Base-by-base conservation (phyloP, 2,113 vertebrate genomes). In the Austrofundulus limnaeus region DNA sequence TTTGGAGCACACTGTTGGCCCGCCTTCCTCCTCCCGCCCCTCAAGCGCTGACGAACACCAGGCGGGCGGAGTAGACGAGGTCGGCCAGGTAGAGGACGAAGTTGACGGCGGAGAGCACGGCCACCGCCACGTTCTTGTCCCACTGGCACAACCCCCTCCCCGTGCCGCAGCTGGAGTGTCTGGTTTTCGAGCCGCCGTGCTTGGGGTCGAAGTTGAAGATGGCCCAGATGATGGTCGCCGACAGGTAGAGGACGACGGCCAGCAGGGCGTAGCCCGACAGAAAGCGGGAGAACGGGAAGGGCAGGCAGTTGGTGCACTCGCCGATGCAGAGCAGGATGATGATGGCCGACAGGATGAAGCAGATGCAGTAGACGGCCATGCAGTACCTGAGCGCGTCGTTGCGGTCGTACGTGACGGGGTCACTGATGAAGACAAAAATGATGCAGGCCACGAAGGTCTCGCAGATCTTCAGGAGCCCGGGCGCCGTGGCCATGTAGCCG, bases 401-500 rank as follows among this genome's bases (percentile, higher is more conserved):
- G 0, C 0, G 17, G n/a, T 94, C 78, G 42, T 96, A 96, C 17
- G 84, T 23, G 10, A 75, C 0, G 0, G 60, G 92, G 0, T 89
- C 78, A 2, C 72, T 93, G 88, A 95, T 62, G 76, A 96, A 95
- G 23, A 95, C 92, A 0, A 97, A 96, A 77, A 96, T 96, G 87
- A 97, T 8, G 19, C 94, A 95, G 60, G 94, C 95, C 11, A 94
- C 83, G 2, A 94, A 97, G 82, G 94, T 95, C 90, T 97, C 94
- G 20, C 94, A 92, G 56, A 96, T 93, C 72, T 97, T 97, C 16
- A 97, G 89, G 34, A 97, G 90, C 0, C 95, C 95, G 0, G 95
- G 95, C 3, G 93, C 92, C 0, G 94, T 96, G 51, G 95, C 94
- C 95, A 97, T 97, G 90, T 97, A 97, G 59, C 94, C 94, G 0